phyloP scores from a whole-genome alignment of 2,888 invertebrate genomes.

The Tortrix viridana region DNA sequence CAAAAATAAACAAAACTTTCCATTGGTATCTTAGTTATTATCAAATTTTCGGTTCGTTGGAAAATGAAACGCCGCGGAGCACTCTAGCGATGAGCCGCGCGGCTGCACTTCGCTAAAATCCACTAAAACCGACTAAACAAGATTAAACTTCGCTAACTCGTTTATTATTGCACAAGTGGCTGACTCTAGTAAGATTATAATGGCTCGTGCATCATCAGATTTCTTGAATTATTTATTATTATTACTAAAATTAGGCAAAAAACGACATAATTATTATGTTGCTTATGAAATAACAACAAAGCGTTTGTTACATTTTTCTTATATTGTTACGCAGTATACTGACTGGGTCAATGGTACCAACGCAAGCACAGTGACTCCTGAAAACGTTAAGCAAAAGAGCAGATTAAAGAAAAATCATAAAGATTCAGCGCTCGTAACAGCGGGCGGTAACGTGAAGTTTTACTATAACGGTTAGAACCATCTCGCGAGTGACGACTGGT shows the following conservation, averaged over 20 bases:
- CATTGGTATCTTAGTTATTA: not conserved
- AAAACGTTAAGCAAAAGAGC: no score
- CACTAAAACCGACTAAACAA: constrained; percentile 19
- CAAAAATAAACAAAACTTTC: no score
- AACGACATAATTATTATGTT: no score
- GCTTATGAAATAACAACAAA: no score
- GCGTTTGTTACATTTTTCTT: no score
- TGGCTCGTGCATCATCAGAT: not conserved
- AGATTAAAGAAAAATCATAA: not conserved
- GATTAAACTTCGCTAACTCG: constrained; percentile 25
- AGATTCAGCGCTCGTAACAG: not conserved
- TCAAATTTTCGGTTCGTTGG: not conserved
- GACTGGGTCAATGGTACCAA: no score
- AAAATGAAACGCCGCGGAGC: constrained; percentile 7
- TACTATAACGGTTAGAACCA: constrained; percentile 13
- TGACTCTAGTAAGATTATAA: not conserved
- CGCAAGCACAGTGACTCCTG: not conserved
- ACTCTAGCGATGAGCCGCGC: constrained; percentile 26
- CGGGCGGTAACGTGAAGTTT: not conserved
- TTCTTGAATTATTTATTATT: no score
- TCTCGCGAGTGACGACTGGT: constrained; percentile 4
- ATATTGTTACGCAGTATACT: no score
- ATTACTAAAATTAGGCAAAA: no score
- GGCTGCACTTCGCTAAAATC: constrained; percentile 19
- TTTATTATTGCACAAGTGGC: constrained; percentile 4